phyloP scores from a whole-genome alignment of 2,888 invertebrate genomes.

The Chrysina gloriosa region DNA sequence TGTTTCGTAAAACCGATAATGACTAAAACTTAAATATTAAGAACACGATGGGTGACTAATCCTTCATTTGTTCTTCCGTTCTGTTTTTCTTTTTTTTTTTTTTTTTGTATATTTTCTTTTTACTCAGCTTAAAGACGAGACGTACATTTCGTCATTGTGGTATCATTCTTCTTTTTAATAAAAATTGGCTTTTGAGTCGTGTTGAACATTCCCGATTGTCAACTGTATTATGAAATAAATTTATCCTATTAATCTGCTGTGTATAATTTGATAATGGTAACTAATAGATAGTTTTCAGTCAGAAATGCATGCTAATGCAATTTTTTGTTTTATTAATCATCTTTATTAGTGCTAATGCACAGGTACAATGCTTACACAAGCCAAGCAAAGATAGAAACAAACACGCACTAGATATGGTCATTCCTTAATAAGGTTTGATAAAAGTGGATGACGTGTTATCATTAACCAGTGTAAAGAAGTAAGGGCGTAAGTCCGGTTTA shows the following conservation, averaged over 20 bases:
- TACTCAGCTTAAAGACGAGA: background rate
- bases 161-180: background rate
- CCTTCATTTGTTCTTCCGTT: background rate
- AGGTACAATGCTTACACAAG: no score
- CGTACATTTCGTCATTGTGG: background rate
- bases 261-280: constrained; percentile 41
- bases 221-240: constrained; percentile 64
- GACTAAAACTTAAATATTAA: background rate
- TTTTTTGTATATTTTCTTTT: constrained; percentile 28
- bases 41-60: constrained; percentile 6
- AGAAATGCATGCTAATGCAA: no score
- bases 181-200: constrained; percentile 53
- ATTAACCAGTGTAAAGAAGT: no score
- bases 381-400: no score
- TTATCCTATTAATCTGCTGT: constrained; percentile 60
- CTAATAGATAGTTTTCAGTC: no score
- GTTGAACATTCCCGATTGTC: constrained; percentile 64
- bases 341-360: no score
- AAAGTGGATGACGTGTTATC: no score
- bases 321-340: no score
- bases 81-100: background rate
- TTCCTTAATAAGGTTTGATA: no score
- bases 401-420: no score
- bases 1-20: background rate
- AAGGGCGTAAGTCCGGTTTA: no score